A percentile compares a stretch with the other conserved stretches of the same genome.
phyloP scores from a whole-genome alignment of 2,797 vertebrate species.

The Molossus molossus region DNA sequence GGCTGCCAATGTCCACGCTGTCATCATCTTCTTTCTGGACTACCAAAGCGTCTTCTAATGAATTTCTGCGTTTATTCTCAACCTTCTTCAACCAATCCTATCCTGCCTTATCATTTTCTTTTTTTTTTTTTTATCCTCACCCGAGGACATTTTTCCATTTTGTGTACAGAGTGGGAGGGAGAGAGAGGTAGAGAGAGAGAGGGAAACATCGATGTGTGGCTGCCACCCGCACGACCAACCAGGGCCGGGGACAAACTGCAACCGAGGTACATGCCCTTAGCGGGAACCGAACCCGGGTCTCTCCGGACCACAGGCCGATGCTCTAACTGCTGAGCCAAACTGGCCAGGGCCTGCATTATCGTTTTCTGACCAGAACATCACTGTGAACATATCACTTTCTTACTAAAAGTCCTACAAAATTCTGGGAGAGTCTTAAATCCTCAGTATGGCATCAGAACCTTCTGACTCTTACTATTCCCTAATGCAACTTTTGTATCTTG shows the following conservation, averaged over 20 bases:
- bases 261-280: too few species aligned
- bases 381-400: neutral
- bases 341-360: neutral
- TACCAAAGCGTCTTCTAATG: neutral
- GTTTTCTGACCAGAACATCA: neutral
- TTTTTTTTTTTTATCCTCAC: too few species aligned
- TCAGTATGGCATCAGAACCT: neutral
- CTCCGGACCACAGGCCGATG: too few species aligned
- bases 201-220: too few species aligned
- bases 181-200: too few species aligned
- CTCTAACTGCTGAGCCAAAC: too few species aligned
- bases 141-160: too few species aligned
- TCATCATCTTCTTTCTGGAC: neutral
- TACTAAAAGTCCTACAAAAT: neutral
- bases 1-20: neutral
- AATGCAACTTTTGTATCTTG: neutral
- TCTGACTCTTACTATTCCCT: neutral
- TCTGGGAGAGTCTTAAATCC: neutral
- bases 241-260: too few species aligned
- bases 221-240: too few species aligned
- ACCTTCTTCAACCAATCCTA: neutral
- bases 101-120: neutral
- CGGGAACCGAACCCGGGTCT: too few species aligned
- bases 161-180: too few species aligned
- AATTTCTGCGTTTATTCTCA: conserved; percentile 22